Conservation (phyloP, 23 tunicate genomes). For the Diplosoma virens region DNA sequence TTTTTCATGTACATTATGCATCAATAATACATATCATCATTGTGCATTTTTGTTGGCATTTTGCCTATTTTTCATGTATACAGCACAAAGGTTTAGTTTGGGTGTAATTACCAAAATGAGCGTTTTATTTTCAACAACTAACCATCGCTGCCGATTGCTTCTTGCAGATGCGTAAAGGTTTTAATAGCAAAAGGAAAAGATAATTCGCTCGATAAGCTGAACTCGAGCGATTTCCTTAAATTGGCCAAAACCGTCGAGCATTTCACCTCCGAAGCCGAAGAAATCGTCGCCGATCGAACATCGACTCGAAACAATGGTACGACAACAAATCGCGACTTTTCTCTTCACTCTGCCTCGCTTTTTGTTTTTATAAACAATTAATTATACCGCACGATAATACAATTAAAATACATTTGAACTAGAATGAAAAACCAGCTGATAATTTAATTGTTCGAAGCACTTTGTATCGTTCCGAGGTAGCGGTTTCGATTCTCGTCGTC, state of each 20-base stretch:
- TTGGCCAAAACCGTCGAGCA: conserved; percentile 55
- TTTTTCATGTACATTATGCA: too few relatives aligned
- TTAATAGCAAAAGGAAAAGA: conserved; percentile 78
- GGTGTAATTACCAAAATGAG: background rate
- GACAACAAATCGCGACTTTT: too few relatives aligned
- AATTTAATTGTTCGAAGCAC: too few relatives aligned
- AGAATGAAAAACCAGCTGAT: background rate
- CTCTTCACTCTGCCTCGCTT: too few relatives aligned
- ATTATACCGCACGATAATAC: too few relatives aligned
- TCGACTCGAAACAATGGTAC: background rate
- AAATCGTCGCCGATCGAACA: background rate
- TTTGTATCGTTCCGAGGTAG: too few relatives aligned
- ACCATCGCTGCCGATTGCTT: background rate
- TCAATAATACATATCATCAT: too few relatives aligned
- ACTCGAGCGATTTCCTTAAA: conserved; percentile 53
- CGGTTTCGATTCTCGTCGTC: too few relatives aligned
- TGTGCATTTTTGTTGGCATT: too few relatives aligned
- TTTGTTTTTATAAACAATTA: too few relatives aligned
- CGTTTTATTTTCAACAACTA: too few relatives aligned
- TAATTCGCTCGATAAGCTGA: conserved; percentile 67
- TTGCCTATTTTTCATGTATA: too few relatives aligned
- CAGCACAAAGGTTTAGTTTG: background rate
- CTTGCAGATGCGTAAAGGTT: conserved; percentile 72
- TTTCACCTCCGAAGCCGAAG: conserved; percentile 37
- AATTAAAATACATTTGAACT: background rate